Conservation (phyloP, 2,797 vertebrate genomes). For the Chloroceryle inda region DNA sequence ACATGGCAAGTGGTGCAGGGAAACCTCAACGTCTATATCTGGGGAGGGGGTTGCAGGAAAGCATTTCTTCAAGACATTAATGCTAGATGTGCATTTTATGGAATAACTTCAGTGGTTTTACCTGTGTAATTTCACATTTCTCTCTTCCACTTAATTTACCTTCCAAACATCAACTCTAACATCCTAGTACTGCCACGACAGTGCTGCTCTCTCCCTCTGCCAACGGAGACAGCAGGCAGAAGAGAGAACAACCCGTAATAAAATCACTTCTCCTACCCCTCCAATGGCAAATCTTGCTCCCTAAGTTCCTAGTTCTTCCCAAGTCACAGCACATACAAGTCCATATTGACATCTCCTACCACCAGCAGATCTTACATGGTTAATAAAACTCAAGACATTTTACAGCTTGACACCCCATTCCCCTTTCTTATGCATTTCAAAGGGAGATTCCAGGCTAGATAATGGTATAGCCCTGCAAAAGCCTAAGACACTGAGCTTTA, state of each 20-base stretch:
- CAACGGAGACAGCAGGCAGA: not conserved
- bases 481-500: constrained; percentile 17
- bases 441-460: constrained; percentile 7
- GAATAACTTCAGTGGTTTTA: not conserved
- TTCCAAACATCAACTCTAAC: not conserved
- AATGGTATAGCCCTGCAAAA: not conserved
- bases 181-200: not conserved
- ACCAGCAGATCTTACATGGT: not conserved
- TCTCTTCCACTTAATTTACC: not conserved
- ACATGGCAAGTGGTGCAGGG: not conserved
- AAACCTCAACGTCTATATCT: not conserved
- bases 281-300: not conserved
- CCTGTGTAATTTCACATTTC: not conserved
- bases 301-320: not conserved
- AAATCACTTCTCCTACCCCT: not conserved
- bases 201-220: not conserved
- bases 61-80: not conserved
- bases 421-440: not conserved
- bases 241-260: not conserved
- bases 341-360: not conserved
- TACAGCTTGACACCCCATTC: not conserved
- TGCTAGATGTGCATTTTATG: not conserved
- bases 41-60: not conserved
- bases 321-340: not conserved
- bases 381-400: not conserved